Conservation (phyloP, 2,113 vertebrate genomes). For the Lanius ludovicianus region DNA sequence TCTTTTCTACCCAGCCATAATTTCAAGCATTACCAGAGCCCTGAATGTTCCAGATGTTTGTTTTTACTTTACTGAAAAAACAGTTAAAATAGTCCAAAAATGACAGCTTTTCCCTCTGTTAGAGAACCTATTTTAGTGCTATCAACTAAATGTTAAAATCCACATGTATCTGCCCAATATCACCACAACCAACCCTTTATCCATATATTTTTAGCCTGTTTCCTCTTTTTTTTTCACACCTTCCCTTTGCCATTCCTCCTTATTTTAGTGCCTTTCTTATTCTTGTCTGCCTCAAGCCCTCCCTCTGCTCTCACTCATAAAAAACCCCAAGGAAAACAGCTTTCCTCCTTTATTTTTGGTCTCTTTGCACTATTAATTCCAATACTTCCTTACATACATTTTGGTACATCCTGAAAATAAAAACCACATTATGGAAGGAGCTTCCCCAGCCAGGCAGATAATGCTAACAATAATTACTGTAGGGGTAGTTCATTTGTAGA, state of each 20-base stretch:
- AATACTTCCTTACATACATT: not conserved
- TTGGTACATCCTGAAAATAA: not conserved
- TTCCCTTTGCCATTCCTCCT: not conserved
- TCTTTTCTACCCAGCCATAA: not conserved
- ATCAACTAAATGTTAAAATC: not conserved
- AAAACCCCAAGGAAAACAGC: not conserved
- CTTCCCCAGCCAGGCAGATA: not conserved
- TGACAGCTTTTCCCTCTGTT: not conserved
- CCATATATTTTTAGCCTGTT: not conserved
- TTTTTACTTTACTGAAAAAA: not conserved
- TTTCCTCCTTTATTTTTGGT: not conserved
- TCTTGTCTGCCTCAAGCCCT: not conserved
- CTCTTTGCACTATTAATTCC: not conserved
- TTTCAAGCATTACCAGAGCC: not conserved
- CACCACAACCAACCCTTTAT: not conserved
- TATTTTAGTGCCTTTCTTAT: not conserved
- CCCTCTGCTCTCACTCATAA: not conserved
- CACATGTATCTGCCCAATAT: not conserved
- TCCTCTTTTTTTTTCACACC: too few species aligned
- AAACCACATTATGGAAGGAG: not conserved
- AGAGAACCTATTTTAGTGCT: not conserved
- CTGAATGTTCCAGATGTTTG: not conserved
- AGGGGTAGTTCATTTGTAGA: not conserved
- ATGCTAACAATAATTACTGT: not conserved
- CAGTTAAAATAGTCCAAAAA: not conserved